Evolutionary conservation across 2,888 invertebrate genomes (phyloP).

Genomic region (Hydroisotoma schaefferi): DNA sequence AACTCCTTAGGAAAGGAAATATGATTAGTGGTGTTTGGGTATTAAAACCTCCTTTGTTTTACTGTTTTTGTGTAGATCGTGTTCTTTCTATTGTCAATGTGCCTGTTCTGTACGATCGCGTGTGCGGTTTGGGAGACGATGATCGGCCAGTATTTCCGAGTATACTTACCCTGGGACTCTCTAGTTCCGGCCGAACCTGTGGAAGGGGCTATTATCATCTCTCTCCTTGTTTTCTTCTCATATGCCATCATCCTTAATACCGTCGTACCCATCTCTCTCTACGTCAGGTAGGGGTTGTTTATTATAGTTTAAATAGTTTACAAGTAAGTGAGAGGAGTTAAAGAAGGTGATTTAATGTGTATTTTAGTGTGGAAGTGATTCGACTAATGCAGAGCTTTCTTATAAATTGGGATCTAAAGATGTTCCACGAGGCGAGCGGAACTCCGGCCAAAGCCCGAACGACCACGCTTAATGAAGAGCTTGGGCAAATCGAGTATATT

Average conservation of each 20-base stretch:
- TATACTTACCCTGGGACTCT: conserved; percentile 90
- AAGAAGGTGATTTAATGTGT: neutral
- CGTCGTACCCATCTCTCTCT: conserved; percentile 98
- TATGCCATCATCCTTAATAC: conserved; percentile 99
- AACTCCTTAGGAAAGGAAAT: too few species aligned
- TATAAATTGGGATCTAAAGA: conserved; percentile 98
- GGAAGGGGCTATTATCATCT: conserved; percentile 85
- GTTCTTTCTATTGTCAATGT: conserved; percentile 93
- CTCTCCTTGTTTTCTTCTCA: conserved; percentile 96
- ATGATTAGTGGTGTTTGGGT: too few species aligned
- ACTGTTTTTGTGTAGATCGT: conserved; percentile 71
- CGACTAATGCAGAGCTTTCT: conserved; percentile 96
- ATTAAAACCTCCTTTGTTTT: too few species aligned
- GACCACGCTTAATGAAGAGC: conserved; percentile 96
- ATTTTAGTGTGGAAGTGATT: conserved; percentile 72
- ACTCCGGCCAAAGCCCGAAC: conserved; percentile 81
- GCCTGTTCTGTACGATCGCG: conserved; percentile 95
- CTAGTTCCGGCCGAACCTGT: conserved; percentile 77
- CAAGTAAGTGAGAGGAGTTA: neutral
- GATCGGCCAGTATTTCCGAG: conserved; percentile 83
- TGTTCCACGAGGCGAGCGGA: conserved; percentile 87
- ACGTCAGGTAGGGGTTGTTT: conserved; percentile 72
- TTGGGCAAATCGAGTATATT: conserved; percentile 98
- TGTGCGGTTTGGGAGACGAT: conserved; percentile 97
- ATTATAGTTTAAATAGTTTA: neutral